phyloP scores from a whole-genome alignment of 2,888 invertebrate species.

The Aphodius granarius region DNA sequence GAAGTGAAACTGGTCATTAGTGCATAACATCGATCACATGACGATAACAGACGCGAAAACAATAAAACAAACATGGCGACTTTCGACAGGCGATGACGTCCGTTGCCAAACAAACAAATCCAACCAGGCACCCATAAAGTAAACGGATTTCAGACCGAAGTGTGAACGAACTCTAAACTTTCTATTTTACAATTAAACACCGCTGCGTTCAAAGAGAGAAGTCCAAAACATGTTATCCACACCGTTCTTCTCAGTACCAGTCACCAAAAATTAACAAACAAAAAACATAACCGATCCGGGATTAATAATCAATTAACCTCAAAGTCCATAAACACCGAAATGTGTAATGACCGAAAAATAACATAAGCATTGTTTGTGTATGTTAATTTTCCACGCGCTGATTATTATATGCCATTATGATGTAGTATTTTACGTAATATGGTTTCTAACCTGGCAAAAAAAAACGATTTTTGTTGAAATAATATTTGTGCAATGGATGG shows the following conservation, averaged over 20 bases:
- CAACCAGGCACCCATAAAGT: neutral
- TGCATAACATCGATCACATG: neutral
- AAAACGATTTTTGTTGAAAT: neutral
- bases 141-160: conserved; percentile 24
- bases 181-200: conserved; percentile 43
- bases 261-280: neutral
- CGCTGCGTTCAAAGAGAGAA: neutral
- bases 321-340: neutral
- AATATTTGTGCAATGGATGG: neutral
- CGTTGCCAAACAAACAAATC: neutral
- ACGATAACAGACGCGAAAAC: neutral
- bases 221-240: conserved; percentile 4
- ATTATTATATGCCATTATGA: neutral
- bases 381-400: neutral
- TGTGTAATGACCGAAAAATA: neutral
- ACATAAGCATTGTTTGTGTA: neutral
- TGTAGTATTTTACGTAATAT: neutral
- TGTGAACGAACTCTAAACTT: conserved; percentile 46
- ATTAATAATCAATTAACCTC: neutral
- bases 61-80: neutral
- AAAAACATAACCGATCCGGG: neutral
- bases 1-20: neutral
- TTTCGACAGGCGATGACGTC: neutral
- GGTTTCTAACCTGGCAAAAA: neutral
- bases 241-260: neutral